Evolutionary conservation across 2,888 invertebrate genomes (phyloP).

Genomic region (Cinara cedri): DNA sequence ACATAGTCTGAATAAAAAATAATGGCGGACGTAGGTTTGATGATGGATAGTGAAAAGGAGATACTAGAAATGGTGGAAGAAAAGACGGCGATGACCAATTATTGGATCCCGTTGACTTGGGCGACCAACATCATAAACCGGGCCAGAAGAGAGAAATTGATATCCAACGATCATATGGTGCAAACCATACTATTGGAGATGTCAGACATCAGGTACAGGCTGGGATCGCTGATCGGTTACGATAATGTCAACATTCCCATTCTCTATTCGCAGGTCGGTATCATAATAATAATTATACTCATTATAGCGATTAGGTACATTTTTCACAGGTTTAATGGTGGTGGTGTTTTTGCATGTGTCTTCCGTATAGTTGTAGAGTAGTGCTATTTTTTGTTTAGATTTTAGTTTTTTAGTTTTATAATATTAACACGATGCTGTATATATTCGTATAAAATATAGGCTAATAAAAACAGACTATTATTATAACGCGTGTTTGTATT

Average conservation of each 20-base stretch:
- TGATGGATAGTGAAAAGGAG: conserved; percentile 89
- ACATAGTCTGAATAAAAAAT: no score
- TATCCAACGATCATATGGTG: conserved; percentile 88
- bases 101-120: conserved; percentile 94
- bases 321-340: not conserved
- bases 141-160: conserved; percentile 82
- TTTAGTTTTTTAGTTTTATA: not conserved
- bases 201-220: conserved; percentile 82
- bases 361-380: not conserved
- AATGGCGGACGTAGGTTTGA: conserved; percentile 70
- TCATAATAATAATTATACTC: not conserved
- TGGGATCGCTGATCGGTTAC: conserved; percentile 86
- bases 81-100: conserved; percentile 88
- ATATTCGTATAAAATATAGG: conserved; percentile 22
- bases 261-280: conserved; percentile 84
- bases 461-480: not conserved
- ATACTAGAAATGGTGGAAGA: conserved; percentile 89
- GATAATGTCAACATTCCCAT: conserved; percentile 91
- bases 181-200: conserved; percentile 88
- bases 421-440: conserved; percentile 10
- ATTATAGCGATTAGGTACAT: conserved; percentile 7
- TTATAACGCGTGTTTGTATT: not conserved
- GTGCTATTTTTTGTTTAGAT: not conserved
- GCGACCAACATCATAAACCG: conserved; percentile 89
- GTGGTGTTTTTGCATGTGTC: conserved; percentile 32